Evolutionary conservation across 1,140 invertebrate species (phyloP).

Genomic region (Anadara kagoshimensis): DNA sequence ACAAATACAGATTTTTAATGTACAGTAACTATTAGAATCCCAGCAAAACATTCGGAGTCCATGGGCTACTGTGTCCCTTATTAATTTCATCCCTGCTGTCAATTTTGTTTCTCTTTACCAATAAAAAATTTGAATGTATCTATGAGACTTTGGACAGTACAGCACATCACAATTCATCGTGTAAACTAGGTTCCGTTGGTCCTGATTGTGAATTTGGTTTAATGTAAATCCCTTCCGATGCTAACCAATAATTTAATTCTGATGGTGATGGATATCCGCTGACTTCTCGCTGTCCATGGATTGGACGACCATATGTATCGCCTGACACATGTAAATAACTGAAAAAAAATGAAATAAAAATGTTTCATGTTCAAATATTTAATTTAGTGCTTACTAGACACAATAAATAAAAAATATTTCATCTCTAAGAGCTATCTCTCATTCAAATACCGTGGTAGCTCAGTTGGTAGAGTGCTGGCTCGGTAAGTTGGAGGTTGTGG

Average conservation of each 20-base stretch:
- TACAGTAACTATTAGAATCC: too few relatives aligned
- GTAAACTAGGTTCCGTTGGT: conserved; percentile 6
- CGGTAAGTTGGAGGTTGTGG: too few relatives aligned
- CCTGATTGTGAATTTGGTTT: conserved; percentile 82
- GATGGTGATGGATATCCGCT: conserved; percentile 74
- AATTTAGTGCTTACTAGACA: neutral
- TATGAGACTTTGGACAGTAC: too few relatives aligned
- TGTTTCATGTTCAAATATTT: conserved; percentile 3
- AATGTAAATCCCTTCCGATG: conserved; percentile 92
- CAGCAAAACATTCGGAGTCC: too few relatives aligned
- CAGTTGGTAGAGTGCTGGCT: too few relatives aligned
- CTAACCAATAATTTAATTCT: conserved; percentile 88
- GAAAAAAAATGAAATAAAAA: conserved; percentile 43
- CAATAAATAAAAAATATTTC: neutral
- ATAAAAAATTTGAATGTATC: too few relatives aligned
- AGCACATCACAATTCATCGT: conserved; percentile 46
- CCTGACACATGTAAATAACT: conserved; percentile 75
- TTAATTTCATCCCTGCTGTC: too few relatives aligned
- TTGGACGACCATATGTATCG: conserved; percentile 76
- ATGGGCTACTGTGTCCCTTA: too few relatives aligned
- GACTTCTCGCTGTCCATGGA: conserved; percentile 76
- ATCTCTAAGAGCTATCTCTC: too few relatives aligned
- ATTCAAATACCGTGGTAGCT: too few relatives aligned
- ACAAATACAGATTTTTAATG: too few relatives aligned
- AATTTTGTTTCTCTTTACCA: too few relatives aligned